Percentiles rank a stretch among this genome's conserved stretches.
These are phyloP conservation scores for Montipora capricornis DNA, from an alignment of 64 coral and sea anemone genomes.

Conservation along the genomic window DNA sequence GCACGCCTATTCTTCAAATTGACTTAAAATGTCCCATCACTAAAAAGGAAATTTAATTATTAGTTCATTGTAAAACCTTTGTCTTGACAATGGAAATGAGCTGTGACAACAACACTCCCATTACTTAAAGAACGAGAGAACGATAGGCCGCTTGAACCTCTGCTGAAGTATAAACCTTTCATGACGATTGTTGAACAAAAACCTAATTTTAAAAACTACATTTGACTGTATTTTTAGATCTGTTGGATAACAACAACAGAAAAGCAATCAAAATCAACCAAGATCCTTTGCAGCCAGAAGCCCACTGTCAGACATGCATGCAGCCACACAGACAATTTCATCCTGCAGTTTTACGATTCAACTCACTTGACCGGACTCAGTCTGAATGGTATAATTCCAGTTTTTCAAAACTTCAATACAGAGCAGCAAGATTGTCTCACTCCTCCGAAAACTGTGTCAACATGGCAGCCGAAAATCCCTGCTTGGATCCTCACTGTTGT, in stretches of 20 bases:
- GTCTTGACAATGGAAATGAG: no score
- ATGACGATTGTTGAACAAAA: no score
- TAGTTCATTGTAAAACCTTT: no score
- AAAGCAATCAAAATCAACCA: background rate
- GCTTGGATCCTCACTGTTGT: slow-evolving; percentile 1
- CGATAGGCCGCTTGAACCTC: no score
- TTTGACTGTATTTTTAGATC: background rate
- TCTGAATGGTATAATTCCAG: background rate
- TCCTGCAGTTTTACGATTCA: slow-evolving; percentile 6
- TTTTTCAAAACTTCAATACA: background rate
- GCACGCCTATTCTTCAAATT: no score
- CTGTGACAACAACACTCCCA: no score
- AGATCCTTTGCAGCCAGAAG: background rate
- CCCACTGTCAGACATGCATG: background rate
- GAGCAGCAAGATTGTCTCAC: background rate
- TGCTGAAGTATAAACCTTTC: no score
- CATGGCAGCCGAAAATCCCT: background rate
- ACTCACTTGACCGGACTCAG: background rate
- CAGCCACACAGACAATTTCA: background rate
- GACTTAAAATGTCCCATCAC: no score
- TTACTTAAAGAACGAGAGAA: no score
- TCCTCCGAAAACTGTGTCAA: background rate
- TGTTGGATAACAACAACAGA: background rate
- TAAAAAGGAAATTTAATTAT: no score
- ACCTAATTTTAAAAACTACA: background rate